Evolutionary conservation across 2,888 invertebrate species (phyloP), one percentile per base, ranked within the genome.

Genomic region (Morpho helenor): DNA sequence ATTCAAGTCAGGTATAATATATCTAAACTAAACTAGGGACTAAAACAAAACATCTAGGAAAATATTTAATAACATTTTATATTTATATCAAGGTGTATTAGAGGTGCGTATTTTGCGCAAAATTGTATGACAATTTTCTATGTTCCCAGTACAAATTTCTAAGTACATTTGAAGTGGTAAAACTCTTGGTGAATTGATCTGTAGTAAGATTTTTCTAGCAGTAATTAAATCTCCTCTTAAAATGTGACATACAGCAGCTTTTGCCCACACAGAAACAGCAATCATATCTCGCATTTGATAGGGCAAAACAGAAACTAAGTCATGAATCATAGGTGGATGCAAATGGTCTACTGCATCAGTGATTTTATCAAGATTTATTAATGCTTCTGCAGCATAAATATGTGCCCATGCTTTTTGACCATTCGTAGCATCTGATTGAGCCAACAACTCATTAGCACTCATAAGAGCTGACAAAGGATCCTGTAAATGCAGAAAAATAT

Each of bases 311-410:
- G 85, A 82, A 0, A 90, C 87, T 8, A 90, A 73, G 43, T 91
- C 88, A 68, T 91, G 89, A 50, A 96, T 92, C 80, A 94, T 93
- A 52, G 95, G 94, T 2, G 95, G 95, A 71, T 97, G 96, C 52
- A 98, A 88, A 82, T 96, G 95, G 59, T 95, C 94, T 8, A 97
- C 92, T 1, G 98, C 98, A 80, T 98, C 97, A 0, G 93, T 89
- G 66, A 97, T 94, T 82, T 94, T 93, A 75, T 98, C 96, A 75
- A 96, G 86, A 70, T 95, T 93, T 55, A 98, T 94, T 8, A 97
- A 87, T 39, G 97, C 95, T 85, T 98, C 98, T 0, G 97, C 97
- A 53, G 96, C 95, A 80, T 98, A 98, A 70, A 98, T 92, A 80
- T 97, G 96, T 0, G 95, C 97, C 71, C 98, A 91, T 68, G 96